Conservation (phyloP, 2,113 vertebrate genomes). For the Geothlypis trichas region DNA sequence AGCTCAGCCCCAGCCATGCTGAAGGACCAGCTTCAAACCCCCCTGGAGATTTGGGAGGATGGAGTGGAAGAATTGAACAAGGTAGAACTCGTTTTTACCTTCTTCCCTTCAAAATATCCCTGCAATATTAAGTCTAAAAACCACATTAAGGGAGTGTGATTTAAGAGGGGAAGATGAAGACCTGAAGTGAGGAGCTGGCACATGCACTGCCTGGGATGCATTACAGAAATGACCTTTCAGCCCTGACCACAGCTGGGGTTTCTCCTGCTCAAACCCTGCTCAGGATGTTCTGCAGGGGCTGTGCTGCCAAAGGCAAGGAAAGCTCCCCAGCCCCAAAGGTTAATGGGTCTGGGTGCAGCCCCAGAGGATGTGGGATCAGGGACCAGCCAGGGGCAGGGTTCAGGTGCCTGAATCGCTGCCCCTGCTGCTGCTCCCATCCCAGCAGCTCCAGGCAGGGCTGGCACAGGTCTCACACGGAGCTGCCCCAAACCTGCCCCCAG, state of each 20-base stretch:
- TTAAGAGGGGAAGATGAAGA: conserved; percentile 2
- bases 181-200: not conserved
- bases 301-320: not conserved
- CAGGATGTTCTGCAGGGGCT: not conserved
- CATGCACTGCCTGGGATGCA: not conserved
- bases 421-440: not conserved
- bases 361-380: not conserved
- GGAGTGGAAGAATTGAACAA: not conserved
- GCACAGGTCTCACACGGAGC: not conserved
- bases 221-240: not conserved
- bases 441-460: not conserved
- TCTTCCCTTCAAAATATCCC: not conserved
- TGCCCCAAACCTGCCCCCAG: not conserved
- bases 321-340: not conserved
- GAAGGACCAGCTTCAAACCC: not conserved
- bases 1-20: not conserved
- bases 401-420: not conserved
- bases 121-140: not conserved
- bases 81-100: not conserved
- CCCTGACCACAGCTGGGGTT: not conserved
- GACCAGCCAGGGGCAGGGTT: not conserved
- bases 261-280: not conserved
- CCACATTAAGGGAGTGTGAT: not conserved
- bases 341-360: not conserved
- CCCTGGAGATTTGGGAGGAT: not conserved